Evolutionary conservation across 2,113 vertebrate genomes (phyloP).

Genomic region (Tonatia bakeri): DNA sequence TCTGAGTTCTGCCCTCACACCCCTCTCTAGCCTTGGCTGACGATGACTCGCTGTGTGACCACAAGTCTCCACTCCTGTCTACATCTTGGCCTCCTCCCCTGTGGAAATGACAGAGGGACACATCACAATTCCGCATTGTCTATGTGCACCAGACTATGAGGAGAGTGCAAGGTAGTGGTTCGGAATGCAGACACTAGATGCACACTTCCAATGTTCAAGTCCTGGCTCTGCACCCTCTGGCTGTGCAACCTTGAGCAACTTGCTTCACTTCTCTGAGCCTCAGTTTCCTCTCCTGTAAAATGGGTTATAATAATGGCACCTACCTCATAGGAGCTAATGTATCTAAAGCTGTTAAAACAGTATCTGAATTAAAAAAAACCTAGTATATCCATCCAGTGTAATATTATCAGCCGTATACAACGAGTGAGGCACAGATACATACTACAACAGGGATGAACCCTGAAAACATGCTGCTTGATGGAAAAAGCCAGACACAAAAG

Average conservation of each 20-base stretch:
- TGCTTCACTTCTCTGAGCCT: not conserved
- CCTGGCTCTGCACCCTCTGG: not conserved
- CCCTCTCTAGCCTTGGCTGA: not conserved
- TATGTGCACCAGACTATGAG: not conserved
- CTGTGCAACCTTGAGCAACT: not conserved
- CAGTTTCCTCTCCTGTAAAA: not conserved
- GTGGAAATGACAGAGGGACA: not conserved
- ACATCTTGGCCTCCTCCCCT: too few relatives aligned
- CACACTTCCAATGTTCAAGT: not conserved
- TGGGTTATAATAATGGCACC: not conserved
- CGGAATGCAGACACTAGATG: fast-evolving
- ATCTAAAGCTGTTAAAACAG: not conserved
- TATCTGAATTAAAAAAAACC: not conserved
- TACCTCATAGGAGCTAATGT: not conserved
- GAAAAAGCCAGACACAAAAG: not conserved
- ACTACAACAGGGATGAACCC: not conserved
- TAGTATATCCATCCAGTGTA: fast-evolving
- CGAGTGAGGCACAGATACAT: not conserved
- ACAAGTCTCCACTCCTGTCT: not conserved
- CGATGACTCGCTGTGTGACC: fast-evolving
- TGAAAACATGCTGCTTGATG: not conserved
- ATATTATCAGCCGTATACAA: not conserved
- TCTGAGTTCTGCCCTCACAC: not conserved
- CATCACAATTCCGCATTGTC: fast-evolving
- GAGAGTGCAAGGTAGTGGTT: not conserved